Percentiles rank a stretch among this genome's conserved stretches.
phyloP scores from a whole-genome alignment of 92 coral and sea anemone genomes.

The Metridium senile region DNA sequence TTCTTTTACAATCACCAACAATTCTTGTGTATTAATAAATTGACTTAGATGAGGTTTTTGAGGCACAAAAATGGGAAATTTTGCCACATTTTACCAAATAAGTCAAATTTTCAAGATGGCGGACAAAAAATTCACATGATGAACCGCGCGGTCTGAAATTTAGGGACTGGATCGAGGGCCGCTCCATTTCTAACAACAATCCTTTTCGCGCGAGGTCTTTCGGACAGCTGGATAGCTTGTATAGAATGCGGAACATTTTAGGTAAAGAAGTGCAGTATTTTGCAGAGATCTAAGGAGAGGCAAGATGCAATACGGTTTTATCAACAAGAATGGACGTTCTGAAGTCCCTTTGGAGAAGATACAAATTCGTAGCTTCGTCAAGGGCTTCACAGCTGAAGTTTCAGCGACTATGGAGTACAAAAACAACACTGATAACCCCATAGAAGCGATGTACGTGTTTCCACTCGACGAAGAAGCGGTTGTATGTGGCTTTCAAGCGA shows the following conservation, averaged over 20 bases:
- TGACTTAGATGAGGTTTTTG: too few species aligned
- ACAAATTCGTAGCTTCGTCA: slow-evolving; percentile 64
- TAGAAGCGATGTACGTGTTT: slow-evolving; percentile 80
- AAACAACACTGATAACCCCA: slow-evolving; percentile 74
- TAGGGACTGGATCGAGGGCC: too few species aligned
- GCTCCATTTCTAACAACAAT: too few species aligned
- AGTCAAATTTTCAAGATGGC: too few species aligned
- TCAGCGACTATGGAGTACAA: slow-evolving; percentile 74
- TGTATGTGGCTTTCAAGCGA: slow-evolving; percentile 89
- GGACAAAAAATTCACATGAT: too few species aligned
- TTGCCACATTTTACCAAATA: too few species aligned
- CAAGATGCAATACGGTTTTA: slow-evolving; percentile 39
- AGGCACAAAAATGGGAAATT: too few species aligned
- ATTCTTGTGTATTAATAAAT: too few species aligned
- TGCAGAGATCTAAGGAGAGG: not conserved
- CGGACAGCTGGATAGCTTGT: too few species aligned
- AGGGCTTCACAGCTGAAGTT: slow-evolving; percentile 86
- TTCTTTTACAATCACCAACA: too few species aligned
- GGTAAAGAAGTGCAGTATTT: not conserved
- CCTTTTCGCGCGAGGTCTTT: too few species aligned
- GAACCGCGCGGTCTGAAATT: too few species aligned
- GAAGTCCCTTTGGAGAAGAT: slow-evolving; percentile 76
- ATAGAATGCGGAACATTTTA: not conserved
- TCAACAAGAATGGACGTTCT: slow-evolving; percentile 42
- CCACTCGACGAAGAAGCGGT: slow-evolving; percentile 83